Percentiles rank a stretch among this genome's conserved stretches.
These are phyloP conservation scores for Drosophila burlai DNA, from an alignment of 1,140 invertebrate genomes.

Conservation along the genomic window DNA sequence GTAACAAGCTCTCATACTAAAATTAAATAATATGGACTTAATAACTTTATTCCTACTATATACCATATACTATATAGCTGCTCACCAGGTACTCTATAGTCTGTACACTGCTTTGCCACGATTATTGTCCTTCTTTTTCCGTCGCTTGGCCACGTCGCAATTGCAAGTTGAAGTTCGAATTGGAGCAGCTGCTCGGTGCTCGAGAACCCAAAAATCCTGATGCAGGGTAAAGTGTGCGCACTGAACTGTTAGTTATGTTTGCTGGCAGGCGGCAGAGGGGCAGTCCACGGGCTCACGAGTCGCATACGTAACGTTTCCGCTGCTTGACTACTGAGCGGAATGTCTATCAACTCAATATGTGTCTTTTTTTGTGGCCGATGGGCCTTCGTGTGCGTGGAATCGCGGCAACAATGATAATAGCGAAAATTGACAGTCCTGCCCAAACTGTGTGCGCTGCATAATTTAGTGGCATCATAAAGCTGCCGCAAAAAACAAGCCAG, in stretches of 20 bases:
- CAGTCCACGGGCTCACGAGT: conserved; percentile 33
- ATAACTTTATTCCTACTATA: neutral
- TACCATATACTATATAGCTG: too few species aligned
- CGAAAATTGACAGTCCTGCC: conserved; percentile 58
- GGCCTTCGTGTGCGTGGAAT: conserved; percentile 24
- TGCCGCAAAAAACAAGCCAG: conserved; percentile 18
- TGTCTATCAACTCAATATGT: conserved; percentile 55
- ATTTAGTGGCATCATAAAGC: conserved; percentile 53
- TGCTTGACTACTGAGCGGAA: conserved; percentile 49
- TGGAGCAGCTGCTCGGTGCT: conserved; percentile 55
- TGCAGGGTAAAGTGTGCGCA: conserved; percentile 58
- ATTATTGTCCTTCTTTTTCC: conserved; percentile 30
- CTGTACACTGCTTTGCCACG: neutral
- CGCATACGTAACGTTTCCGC: conserved; percentile 64
- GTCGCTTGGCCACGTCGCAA: conserved; percentile 58
- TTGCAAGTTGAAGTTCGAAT: conserved; percentile 67
- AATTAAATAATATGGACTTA: neutral
- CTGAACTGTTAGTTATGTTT: conserved; percentile 78
- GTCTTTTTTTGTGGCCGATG: conserved; percentile 28
- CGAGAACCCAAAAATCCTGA: conserved; percentile 35
- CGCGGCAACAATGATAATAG: conserved; percentile 38
- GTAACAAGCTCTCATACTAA: neutral
- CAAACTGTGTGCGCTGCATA: conserved; percentile 40
- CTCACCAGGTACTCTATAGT: neutral
- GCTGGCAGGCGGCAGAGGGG: conserved; percentile 46